Conservation (phyloP, 2,888 invertebrate species). For the Auanema freiburgensis region DNA sequence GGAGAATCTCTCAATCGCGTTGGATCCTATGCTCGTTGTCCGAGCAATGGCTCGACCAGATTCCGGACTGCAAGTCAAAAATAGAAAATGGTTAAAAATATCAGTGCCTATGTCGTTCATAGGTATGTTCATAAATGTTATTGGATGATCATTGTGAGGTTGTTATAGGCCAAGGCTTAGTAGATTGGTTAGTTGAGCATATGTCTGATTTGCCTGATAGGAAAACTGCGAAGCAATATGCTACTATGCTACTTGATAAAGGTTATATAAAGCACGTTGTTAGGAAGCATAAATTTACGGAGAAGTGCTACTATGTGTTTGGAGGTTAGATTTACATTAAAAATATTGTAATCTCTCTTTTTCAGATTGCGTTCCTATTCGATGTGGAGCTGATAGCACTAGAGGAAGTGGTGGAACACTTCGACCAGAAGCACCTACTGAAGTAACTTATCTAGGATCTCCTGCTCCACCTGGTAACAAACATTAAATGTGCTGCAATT, state of each 20-base stretch:
- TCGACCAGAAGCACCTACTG: slow-evolving; percentile 35
- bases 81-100: slow-evolving; percentile 98
- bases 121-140: slow-evolving; percentile 68
- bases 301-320: slow-evolving; percentile 60
- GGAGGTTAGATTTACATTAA: slow-evolving; percentile 23
- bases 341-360: background rate
- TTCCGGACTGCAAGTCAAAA: slow-evolving; percentile 91
- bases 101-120: slow-evolving; percentile 98
- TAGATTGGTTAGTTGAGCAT: slow-evolving; percentile 58
- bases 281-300: slow-evolving; percentile 58
- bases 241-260: slow-evolving; percentile 47
- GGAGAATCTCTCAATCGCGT: slow-evolving; percentile 20
- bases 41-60: slow-evolving; percentile 93
- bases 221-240: slow-evolving; percentile 45
- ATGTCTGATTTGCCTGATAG: slow-evolving; percentile 50
- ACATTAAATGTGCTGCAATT: background rate
- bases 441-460: slow-evolving; percentile 44
- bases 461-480: slow-evolving; percentile 31
- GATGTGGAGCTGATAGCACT: slow-evolving; percentile 30
- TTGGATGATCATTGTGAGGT: background rate
- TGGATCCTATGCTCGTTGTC: slow-evolving; percentile 70
- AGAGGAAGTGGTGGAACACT: slow-evolving; percentile 30
- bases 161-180: slow-evolving; percentile 51
- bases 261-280: slow-evolving; percentile 59
- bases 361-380: slow-evolving; percentile 24